Conservation (phyloP, 2,113 vertebrate genomes). For the Catharus fuscescens region DNA sequence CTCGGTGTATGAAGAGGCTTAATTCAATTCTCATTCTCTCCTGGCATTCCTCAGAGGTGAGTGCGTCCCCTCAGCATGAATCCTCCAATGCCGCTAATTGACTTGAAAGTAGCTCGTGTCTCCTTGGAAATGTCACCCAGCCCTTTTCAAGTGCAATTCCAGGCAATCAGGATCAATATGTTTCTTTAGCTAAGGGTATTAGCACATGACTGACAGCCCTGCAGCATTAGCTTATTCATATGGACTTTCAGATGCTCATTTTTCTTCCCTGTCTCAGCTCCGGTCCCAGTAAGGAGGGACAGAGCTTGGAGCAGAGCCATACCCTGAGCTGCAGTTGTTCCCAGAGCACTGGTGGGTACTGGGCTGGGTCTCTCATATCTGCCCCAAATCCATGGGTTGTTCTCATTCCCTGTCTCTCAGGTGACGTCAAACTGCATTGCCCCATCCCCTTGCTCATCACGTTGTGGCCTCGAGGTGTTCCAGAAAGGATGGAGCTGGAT, state of each 20-base stretch:
- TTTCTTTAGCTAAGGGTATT: constrained; percentile 66
- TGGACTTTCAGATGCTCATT: constrained; percentile 52
- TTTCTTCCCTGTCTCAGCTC: constrained; percentile 23
- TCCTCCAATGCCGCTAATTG: constrained; percentile 63
- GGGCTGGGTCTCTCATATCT: not conserved
- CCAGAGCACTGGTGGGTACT: not conserved
- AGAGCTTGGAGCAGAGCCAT: not conserved
- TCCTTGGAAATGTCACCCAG: constrained; percentile 75
- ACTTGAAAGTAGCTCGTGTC: constrained; percentile 68
- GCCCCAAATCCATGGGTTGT: not conserved
- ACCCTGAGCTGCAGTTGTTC: not conserved
- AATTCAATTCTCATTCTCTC: constrained; percentile 57
- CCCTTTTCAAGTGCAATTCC: constrained; percentile 73
- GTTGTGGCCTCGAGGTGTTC: not conserved
- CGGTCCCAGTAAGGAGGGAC: not conserved
- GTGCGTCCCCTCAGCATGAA: constrained; percentile 40
- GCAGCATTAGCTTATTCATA: constrained; percentile 15
- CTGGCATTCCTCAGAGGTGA: constrained; percentile 58
- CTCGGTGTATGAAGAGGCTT: constrained; percentile 28
- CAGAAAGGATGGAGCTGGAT: not conserved
- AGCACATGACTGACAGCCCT: constrained; percentile 64
- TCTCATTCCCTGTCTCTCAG: not conserved
- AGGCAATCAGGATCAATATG: constrained; percentile 72
- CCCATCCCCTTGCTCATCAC: not conserved
- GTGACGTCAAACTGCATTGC: fast-evolving